Percentiles rank a stretch among this genome's conserved stretches.
Conservation (phyloP, 2,888 invertebrate genomes). For the Lithophane socia region DNA sequence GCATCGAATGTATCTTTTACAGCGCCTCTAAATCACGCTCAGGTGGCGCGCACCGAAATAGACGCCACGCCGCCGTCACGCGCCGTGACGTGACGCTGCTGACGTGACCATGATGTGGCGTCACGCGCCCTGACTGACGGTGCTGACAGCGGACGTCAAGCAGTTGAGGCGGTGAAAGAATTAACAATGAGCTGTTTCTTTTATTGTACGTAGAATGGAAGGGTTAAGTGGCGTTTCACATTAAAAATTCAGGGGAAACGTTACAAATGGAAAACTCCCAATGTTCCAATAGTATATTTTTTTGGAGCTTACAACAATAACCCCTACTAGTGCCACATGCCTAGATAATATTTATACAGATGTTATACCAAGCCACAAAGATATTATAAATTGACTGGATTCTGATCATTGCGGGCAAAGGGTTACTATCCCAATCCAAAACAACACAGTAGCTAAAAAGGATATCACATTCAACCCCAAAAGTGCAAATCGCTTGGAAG, state of each 20-base stretch:
- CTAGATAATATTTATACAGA: too few species aligned
- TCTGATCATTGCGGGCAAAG: too few species aligned
- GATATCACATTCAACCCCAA: too few species aligned
- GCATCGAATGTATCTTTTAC: constrained; percentile 37
- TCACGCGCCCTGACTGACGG: constrained; percentile 1
- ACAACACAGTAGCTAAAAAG: too few species aligned
- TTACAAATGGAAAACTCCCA: too few species aligned
- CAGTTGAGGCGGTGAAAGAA: background rate
- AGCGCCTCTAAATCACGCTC: constrained; percentile 44
- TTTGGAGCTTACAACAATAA: too few species aligned
- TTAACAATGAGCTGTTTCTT: background rate
- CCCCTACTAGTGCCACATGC: too few species aligned
- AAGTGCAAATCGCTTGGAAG: too few species aligned
- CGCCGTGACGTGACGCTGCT: background rate
- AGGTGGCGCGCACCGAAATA: constrained; percentile 30
- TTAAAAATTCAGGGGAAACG: too few species aligned
- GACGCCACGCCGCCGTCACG: constrained; percentile 9
- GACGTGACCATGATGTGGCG: background rate
- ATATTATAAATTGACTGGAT: too few species aligned
- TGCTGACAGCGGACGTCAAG: background rate
- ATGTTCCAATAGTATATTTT: background rate
- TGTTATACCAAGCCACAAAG: too few species aligned
- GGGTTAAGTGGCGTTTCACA: background rate
- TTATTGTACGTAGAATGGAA: constrained; percentile 5
- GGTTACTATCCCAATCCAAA: too few species aligned